These are phyloP conservation scores for Ornithoptera alexandrae DNA, from an alignment of 2,888 invertebrate species.

Conservation along the genomic window DNA sequence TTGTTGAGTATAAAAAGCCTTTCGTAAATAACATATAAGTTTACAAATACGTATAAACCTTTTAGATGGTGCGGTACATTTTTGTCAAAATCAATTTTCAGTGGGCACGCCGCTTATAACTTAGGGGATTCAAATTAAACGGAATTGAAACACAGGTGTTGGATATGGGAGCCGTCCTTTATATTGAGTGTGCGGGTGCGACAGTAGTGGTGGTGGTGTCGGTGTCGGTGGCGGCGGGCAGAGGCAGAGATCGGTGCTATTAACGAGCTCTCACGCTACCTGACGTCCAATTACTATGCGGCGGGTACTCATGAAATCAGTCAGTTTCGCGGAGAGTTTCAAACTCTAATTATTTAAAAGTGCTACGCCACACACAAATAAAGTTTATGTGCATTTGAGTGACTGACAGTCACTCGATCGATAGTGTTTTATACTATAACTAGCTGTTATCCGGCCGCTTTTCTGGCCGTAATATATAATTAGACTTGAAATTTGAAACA, in stretches of 20 bases:
- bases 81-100: conserved; percentile 32
- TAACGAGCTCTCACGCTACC: conserved; percentile 53
- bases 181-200: conserved; percentile 38
- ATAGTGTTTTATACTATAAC: no score
- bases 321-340: conserved; percentile 36
- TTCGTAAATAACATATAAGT: no score
- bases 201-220: no score
- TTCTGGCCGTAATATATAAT: no score
- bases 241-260: conserved; percentile 42
- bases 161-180: conserved; percentile 49
- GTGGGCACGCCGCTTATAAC: conserved; percentile 36
- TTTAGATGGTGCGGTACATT: neutral
- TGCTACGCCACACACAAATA: no score
- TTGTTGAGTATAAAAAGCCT: no score
- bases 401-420: no score
- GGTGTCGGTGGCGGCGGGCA: conserved; percentile 11
- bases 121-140: conserved; percentile 49
- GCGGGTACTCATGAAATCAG: conserved; percentile 41
- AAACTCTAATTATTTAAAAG: conserved; percentile 8
- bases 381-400: no score
- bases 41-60: conserved; percentile 11
- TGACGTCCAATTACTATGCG: conserved; percentile 50
- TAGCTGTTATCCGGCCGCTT: no score
- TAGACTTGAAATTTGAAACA: no score
- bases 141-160: conserved; percentile 53